Conservation (phyloP, 2,888 invertebrate species). For the Ochropleura plecta region DNA sequence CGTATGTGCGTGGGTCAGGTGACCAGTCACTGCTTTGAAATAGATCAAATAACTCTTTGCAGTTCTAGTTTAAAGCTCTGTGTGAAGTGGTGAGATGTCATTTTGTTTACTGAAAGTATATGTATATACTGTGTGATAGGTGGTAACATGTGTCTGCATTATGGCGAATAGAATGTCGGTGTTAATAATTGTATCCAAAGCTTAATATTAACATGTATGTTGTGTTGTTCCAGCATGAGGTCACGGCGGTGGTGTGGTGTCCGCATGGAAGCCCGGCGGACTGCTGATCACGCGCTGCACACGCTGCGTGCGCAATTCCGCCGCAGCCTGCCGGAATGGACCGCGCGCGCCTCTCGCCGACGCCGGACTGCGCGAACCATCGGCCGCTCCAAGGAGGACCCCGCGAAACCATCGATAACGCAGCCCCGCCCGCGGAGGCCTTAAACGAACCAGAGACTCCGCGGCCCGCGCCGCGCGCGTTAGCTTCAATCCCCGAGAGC, state of each 20-base stretch:
- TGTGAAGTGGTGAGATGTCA: slow-evolving; percentile 52
- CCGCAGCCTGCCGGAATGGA: slow-evolving; percentile 86
- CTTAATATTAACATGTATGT: slow-evolving; percentile 43
- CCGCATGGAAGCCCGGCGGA: slow-evolving; percentile 89
- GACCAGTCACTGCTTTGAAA: slow-evolving; percentile 54
- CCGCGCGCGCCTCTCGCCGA: slow-evolving; percentile 84
- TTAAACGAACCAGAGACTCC: slow-evolving; percentile 81
- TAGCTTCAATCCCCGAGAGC: slow-evolving; percentile 84
- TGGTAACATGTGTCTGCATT: background rate
- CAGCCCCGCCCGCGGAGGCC: slow-evolving; percentile 78
- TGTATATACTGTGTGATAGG: background rate
- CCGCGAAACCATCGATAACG: slow-evolving; percentile 81
- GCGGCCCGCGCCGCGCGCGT: slow-evolving; percentile 82
- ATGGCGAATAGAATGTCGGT: background rate
- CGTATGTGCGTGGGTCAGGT: slow-evolving; percentile 62
- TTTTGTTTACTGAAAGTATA: background rate
- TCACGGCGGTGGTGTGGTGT: slow-evolving; percentile 87
- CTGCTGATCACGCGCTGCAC: slow-evolving; percentile 85
- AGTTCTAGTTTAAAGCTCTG: slow-evolving; percentile 27
- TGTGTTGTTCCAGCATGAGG: slow-evolving; percentile 86
- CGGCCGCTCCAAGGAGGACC: slow-evolving; percentile 87
- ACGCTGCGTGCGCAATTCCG: slow-evolving; percentile 83
- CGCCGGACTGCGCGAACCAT: slow-evolving; percentile 82
- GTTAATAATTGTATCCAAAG: background rate
- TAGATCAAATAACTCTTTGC: slow-evolving; percentile 43